phyloP scores from a whole-genome alignment of 2,888 invertebrate genomes.

The Drosophila mayaguana region DNA sequence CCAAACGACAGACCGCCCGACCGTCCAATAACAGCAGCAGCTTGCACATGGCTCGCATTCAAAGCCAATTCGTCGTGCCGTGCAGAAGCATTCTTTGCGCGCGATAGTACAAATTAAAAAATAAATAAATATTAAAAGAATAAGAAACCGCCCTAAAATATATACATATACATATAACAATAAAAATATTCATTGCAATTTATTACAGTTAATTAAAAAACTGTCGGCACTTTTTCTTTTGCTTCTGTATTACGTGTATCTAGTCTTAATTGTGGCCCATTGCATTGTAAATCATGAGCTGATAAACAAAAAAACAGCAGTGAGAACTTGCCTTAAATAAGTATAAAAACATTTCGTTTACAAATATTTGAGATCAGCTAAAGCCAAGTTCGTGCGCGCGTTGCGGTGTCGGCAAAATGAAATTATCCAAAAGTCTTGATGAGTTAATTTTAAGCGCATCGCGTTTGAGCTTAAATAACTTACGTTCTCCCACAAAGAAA shows the following conservation, averaged over 20 bases:
- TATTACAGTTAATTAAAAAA: slow-evolving; percentile 27
- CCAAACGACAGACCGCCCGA: slow-evolving; percentile 13
- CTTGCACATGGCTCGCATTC: slow-evolving; percentile 49
- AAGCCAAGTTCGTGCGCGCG: slow-evolving; percentile 1
- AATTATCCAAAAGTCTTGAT: slow-evolving; percentile 84
- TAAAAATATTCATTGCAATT: slow-evolving; percentile 27
- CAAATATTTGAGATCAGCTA: slow-evolving; percentile 21
- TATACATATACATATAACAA: slow-evolving; percentile 1
- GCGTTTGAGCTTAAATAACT: slow-evolving; percentile 83
- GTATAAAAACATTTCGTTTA: slow-evolving; percentile 18
- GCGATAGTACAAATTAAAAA: slow-evolving; percentile 6
- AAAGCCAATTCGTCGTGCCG: slow-evolving; percentile 42
- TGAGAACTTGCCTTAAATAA: slow-evolving; percentile 27
- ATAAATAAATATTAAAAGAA: not conserved
- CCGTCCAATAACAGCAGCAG: slow-evolving; percentile 23
- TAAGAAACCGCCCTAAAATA: not conserved
- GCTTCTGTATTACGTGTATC: slow-evolving; percentile 35
- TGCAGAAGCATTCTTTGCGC: slow-evolving; percentile 55
- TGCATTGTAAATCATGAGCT: slow-evolving; percentile 37
- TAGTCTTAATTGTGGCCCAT: slow-evolving; percentile 15
- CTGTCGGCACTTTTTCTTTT: slow-evolving; percentile 15
- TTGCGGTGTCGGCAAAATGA: slow-evolving; percentile 78
- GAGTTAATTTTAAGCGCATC: slow-evolving; percentile 85
- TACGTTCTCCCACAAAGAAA: slow-evolving; percentile 82
- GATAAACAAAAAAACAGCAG: slow-evolving; percentile 22